phyloP scores from a whole-genome alignment of 1,140 invertebrate species.

The Tetraneura akinire region DNA sequence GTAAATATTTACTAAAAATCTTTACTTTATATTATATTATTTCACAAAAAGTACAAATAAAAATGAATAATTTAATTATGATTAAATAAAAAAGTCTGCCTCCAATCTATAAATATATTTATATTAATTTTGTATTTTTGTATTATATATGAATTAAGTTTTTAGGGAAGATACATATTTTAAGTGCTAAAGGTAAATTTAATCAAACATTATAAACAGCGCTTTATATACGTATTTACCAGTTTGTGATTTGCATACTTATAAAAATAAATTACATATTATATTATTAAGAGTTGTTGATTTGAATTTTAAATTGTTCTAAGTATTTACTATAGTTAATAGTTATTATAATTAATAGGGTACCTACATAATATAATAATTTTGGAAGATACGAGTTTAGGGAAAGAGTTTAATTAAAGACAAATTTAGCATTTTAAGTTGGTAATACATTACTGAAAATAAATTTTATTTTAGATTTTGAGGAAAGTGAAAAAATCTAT shows the following conservation, averaged over 20 bases:
- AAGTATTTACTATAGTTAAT: too few relatives aligned
- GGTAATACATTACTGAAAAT: too few relatives aligned
- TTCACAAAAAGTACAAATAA: constrained; percentile 23
- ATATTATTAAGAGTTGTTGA: too few relatives aligned
- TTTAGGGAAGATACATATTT: not conserved
- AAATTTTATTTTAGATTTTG: too few relatives aligned
- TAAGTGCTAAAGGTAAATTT: not conserved
- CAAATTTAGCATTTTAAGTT: too few relatives aligned
- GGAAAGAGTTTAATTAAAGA: too few relatives aligned
- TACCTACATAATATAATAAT: too few relatives aligned
- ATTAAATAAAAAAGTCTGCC: constrained; percentile 33
- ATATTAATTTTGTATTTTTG: constrained; percentile 45
- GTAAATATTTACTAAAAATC: not conserved
- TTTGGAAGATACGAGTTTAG: too few relatives aligned
- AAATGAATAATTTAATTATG: constrained; percentile 13
- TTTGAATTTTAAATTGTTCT: too few relatives aligned
- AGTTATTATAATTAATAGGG: too few relatives aligned
- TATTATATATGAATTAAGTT: constrained; percentile 42
- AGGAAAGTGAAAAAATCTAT: too few relatives aligned
- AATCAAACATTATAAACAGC: not conserved
- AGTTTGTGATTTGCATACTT: constrained; percentile 30
- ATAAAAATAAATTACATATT: not conserved
- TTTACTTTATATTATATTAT: too few relatives aligned
- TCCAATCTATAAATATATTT: constrained; percentile 29
- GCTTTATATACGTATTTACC: constrained; percentile 22